A percentile compares a stretch with the other conserved stretches of the same genome.
phyloP scores from a whole-genome alignment of 2,888 invertebrate species.

The Lumbricus terrestris region DNA sequence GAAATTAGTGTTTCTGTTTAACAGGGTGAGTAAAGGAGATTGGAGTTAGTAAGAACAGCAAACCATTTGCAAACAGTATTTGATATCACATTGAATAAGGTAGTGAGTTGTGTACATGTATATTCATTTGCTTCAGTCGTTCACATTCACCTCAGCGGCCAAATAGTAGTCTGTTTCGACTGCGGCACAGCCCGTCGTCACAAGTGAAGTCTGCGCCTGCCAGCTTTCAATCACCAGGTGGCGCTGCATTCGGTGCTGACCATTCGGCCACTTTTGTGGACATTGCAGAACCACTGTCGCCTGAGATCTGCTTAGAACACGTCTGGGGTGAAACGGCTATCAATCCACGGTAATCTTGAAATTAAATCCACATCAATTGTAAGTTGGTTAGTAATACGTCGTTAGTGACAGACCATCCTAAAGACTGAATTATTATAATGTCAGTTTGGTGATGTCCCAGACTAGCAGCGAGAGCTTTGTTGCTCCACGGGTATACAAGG shows the following conservation, averaged over 20 bases:
- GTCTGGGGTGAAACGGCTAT: conserved; percentile 75
- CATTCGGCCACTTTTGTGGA: conserved; percentile 4
- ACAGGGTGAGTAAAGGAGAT: neutral
- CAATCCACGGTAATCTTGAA: conserved; percentile 52
- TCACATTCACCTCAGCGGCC: conserved; percentile 62
- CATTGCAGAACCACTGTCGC: conserved; percentile 67
- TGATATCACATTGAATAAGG: neutral
- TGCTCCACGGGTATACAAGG: too few species aligned
- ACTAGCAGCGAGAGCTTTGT: too few species aligned
- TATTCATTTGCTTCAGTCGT: conserved; percentile 55
- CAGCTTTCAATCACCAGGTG: conserved; percentile 19
- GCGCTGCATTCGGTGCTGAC: neutral
- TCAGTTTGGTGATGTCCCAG: too few species aligned
- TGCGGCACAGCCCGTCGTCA: conserved; percentile 50
- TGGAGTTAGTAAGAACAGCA: neutral
- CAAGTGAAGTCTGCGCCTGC: conserved; percentile 43
- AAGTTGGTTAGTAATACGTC: neutral
- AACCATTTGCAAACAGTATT: neutral
- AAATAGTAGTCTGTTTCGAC: conserved; percentile 46
- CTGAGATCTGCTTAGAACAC: conserved; percentile 83
- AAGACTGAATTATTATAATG: too few species aligned
- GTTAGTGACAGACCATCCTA: neutral
- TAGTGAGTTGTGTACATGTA: neutral
- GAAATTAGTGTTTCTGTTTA: neutral
- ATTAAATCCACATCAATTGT: neutral